Evolutionary conservation across 2,888 invertebrate genomes (phyloP).

Genomic region (Ormyrus pomaceus): DNA sequence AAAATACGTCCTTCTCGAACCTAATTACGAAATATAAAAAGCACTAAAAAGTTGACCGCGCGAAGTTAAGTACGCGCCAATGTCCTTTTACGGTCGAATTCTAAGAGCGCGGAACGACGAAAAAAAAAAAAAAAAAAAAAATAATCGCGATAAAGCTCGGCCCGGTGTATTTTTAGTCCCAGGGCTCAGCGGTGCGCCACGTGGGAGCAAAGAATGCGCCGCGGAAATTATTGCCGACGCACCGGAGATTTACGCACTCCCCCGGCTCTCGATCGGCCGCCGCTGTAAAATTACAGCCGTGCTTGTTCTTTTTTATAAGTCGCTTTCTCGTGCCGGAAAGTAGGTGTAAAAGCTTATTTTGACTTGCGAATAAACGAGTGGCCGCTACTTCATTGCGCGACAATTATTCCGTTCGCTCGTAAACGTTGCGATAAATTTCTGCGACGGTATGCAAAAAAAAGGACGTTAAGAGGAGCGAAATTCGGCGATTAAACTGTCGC

Average conservation of each 20-base stretch:
- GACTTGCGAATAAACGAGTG: conserved; percentile 14
- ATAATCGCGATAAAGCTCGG: conserved; percentile 15
- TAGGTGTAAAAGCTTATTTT: conserved; percentile 37
- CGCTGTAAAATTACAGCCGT: conserved; percentile 22
- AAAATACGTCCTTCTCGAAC: no score
- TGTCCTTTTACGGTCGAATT: conserved; percentile 30
- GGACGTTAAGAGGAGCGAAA: no score
- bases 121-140: background rate
- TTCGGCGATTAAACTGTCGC: no score
- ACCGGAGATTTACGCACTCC: conserved; percentile 31
- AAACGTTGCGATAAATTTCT: conserved; percentile 21
- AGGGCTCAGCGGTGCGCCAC: background rate
- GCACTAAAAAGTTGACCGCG: no score
- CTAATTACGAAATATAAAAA: no score
- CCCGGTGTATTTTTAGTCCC: conserved; percentile 28
- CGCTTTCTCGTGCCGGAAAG: conserved; percentile 9
- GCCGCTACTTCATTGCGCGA: background rate
- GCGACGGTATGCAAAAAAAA: background rate
- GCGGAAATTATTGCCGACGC: conserved; percentile 21
- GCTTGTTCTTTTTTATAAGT: conserved; percentile 32
- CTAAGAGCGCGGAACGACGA: background rate
- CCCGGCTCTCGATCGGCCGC: conserved; percentile 1
- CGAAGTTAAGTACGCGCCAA: background rate
- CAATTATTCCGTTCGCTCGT: conserved; percentile 20
- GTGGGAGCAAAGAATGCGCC: conserved; percentile 29